Evolutionary conservation across 2,113 vertebrate genomes (phyloP).

Genomic region (Cyphomyrus plagiostoma): DNA sequence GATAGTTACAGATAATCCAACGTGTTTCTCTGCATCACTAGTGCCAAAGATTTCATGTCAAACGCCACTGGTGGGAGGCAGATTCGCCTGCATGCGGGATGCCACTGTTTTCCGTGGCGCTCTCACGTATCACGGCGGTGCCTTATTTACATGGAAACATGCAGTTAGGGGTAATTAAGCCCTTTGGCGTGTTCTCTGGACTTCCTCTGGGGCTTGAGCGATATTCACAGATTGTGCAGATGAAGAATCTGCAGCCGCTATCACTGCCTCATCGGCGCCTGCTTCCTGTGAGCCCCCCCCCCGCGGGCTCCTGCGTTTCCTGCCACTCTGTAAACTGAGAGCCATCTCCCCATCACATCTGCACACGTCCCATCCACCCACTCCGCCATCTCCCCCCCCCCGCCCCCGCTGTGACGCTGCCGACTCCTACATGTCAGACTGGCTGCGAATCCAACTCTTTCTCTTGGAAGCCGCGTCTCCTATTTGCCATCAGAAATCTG

Average conservation of each 20-base stretch:
- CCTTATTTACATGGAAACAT: conserved; percentile 10
- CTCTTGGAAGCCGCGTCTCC: background rate
- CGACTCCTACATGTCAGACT: background rate
- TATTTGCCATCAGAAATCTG: background rate
- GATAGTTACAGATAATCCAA: background rate
- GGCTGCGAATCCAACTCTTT: background rate
- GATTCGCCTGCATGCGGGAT: background rate
- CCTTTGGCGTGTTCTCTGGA: background rate
- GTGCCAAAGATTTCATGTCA: background rate
- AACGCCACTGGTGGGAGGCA: too few species aligned
- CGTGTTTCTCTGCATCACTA: background rate
- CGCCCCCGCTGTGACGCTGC: background rate
- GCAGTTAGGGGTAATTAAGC: conserved; percentile 1
- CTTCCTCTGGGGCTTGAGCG: conserved; percentile 24
- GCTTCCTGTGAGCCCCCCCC: conserved; percentile 26
- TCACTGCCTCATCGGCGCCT: conserved; percentile 13
- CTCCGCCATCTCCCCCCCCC: background rate
- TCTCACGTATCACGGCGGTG: background rate
- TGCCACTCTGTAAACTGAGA: conserved; percentile 33
- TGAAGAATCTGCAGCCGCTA: conserved; percentile 7
- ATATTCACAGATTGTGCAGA: conserved; percentile 21
- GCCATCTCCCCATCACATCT: conserved; percentile 30
- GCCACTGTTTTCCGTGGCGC: background rate
- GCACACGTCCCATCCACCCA: conserved; percentile 5
- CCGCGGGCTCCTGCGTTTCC: conserved; percentile 35